Conservation (phyloP, 2,797 vertebrate genomes). For the Lacerta bilineata region DNA sequence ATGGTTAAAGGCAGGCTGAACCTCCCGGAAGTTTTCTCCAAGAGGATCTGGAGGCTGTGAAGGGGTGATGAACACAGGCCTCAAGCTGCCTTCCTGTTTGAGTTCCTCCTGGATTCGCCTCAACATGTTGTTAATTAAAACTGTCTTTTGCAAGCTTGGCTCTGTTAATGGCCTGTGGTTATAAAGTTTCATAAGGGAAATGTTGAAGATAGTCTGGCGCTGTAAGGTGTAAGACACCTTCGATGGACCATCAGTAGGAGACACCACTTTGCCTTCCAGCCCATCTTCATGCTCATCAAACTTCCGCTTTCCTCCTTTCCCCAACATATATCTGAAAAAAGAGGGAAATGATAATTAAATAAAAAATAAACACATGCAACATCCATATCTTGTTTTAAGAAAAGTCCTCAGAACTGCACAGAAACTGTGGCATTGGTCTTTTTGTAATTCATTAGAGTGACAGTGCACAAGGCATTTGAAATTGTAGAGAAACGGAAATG, state of each 20-base stretch:
- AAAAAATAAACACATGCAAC: neutral
- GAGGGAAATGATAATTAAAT: conserved; percentile 33
- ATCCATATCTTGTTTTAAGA: neutral
- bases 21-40: conserved; percentile 89
- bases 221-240: conserved; percentile 98
- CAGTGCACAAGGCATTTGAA: neutral
- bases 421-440: neutral
- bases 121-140: conserved; percentile 99
- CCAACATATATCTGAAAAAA: conserved; percentile 97
- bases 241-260: conserved; percentile 90
- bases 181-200: conserved; percentile 99
- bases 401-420: neutral
- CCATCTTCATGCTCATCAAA: conserved; percentile 99
- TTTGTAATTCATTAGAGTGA: neutral
- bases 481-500: neutral
- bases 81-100: conserved; percentile 92
- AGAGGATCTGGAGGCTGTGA: conserved; percentile 88
- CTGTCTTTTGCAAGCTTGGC: conserved; percentile 95
- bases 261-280: conserved; percentile 98
- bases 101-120: conserved; percentile 98
- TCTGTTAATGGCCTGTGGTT: conserved; percentile 92
- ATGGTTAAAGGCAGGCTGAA: conserved; percentile 87
- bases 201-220: conserved; percentile 99
- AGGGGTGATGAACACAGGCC: conserved; percentile 86
- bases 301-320: conserved; percentile 99